phyloP scores from a whole-genome alignment of 2,797 vertebrate genomes.

The Halcyon smyrnensis region DNA sequence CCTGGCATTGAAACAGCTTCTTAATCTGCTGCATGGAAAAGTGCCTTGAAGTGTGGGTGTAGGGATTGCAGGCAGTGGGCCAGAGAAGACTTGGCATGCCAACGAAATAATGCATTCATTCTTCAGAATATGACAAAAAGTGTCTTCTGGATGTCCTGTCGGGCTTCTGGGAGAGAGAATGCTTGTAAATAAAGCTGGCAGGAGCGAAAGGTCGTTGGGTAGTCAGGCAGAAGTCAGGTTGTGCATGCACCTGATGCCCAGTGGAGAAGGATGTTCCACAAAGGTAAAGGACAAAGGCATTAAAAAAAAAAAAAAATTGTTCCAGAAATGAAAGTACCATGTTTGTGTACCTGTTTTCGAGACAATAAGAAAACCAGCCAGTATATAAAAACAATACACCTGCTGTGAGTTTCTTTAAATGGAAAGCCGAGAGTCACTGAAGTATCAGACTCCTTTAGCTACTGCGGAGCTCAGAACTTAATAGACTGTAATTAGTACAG shows the following conservation, averaged over 20 bases:
- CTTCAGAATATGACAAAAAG: constrained; percentile 25
- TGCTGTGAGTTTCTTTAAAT: background rate
- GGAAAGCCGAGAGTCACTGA: background rate
- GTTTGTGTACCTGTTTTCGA: accelerated
- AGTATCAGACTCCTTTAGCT: background rate
- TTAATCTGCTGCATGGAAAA: constrained; percentile 55
- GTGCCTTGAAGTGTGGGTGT: constrained; percentile 20
- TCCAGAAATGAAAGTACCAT: background rate
- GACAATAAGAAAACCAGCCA: background rate
- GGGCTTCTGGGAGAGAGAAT: background rate
- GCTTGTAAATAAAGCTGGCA: constrained; percentile 12
- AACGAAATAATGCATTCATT: constrained; percentile 25
- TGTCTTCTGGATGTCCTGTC: constrained; percentile 8
- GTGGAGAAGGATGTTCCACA: background rate
- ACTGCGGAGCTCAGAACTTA: background rate
- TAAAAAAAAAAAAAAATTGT: background rate
- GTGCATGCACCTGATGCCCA: background rate
- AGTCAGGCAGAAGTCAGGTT: background rate
- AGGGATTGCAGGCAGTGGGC: background rate
- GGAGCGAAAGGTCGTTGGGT: background rate
- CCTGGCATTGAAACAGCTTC: constrained; percentile 40
- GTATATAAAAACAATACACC: background rate
- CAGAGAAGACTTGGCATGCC: constrained; percentile 44
- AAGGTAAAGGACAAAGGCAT: background rate
- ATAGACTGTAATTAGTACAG: constrained; percentile 6